Evolutionary conservation across 2,113 vertebrate genomes (phyloP), one percentile per base, ranked within the genome.

Genomic region (Puma concolor): DNA sequence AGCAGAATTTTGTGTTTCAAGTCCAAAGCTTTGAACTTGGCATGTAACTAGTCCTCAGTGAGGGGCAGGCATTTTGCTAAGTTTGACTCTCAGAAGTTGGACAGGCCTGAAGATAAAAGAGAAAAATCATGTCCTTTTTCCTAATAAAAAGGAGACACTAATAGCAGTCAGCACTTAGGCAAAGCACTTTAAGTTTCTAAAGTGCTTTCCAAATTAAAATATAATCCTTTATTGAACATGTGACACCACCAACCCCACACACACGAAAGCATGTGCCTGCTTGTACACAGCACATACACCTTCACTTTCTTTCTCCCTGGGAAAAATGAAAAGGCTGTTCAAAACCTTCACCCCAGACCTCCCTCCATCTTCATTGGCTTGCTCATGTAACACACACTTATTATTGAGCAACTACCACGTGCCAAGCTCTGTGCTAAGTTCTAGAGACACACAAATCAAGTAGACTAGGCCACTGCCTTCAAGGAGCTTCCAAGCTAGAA

Each of bases 111-210:
- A 97, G 97, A 98, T 98, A 96, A 98, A 98, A 98, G 98, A 97
- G 88, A 96, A 98, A 98, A 98, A 98, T 94, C 98, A 95, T 98
- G 96, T 97, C 96, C 98, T 98, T 98, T 98, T 98, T 98, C 98
- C 96, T 98, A 98, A 98, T 98, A 98, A 98, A 98, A 98, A 98
- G 93, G 94, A 98, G 98, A 98, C 97, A 98, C 98, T 98, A 98
- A 98, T 98, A 98, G 98, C 97, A 97, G 96, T 98, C 95, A 98
- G 97, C 98, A 98, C 98, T 98, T 97, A 98, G 82, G 95, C 93
- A 98, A 97, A 97, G 97, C 95, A 98, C 98, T 98, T 97, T 97
- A 98, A 98, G 95, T 98, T 98, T 98, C 96, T 97, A 98, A 98
- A 98, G 97, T 97, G 97, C 96, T 97, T 97, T 98, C 94, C 94